Conservation (phyloP, 2,113 vertebrate species). For the Marcusenius ussheri region DNA sequence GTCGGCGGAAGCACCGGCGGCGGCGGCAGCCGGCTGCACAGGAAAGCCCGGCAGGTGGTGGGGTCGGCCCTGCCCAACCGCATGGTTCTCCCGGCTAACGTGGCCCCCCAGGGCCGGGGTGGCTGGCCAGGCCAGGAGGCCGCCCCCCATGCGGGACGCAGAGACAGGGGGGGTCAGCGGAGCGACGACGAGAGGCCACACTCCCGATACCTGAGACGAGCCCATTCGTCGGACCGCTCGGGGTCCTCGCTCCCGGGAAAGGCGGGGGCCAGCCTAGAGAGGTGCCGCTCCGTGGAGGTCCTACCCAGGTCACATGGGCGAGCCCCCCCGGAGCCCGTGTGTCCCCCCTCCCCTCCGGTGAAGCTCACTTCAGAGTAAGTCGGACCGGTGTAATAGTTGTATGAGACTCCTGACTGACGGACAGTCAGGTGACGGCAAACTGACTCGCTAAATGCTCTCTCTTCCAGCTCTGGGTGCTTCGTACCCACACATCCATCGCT, state of each 20-base stretch:
- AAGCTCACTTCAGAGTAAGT: conserved; percentile 73
- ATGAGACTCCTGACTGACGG: neutral
- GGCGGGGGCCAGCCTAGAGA: conserved; percentile 47
- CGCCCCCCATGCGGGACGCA: conserved; percentile 23
- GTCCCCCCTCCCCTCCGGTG: conserved; percentile 63
- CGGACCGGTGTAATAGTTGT: neutral
- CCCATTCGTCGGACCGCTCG: conserved; percentile 84
- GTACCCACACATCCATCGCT: conserved; percentile 56
- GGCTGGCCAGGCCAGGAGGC: conserved; percentile 51
- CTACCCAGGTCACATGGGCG: conserved; percentile 58
- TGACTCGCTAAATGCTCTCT: conserved; percentile 19
- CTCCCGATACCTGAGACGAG: conserved; percentile 80
- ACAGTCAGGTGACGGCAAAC: neutral
- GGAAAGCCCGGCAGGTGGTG: conserved; percentile 69
- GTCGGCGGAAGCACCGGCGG: conserved; percentile 57
- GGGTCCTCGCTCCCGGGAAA: conserved; percentile 43
- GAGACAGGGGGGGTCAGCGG: conserved; percentile 49
- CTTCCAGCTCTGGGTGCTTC: conserved; percentile 64
- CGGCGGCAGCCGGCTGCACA: conserved; percentile 69
- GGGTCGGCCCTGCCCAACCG: conserved; percentile 76
- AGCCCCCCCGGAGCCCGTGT: conserved; percentile 52
- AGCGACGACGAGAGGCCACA: conserved; percentile 62
- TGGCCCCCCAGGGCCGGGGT: conserved; percentile 55
- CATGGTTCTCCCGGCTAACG: conserved; percentile 66
- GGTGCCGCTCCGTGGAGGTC: conserved; percentile 79